Base-by-base conservation (phyloP, 23 tunicate genomes). In the Styela plicata region DNA sequence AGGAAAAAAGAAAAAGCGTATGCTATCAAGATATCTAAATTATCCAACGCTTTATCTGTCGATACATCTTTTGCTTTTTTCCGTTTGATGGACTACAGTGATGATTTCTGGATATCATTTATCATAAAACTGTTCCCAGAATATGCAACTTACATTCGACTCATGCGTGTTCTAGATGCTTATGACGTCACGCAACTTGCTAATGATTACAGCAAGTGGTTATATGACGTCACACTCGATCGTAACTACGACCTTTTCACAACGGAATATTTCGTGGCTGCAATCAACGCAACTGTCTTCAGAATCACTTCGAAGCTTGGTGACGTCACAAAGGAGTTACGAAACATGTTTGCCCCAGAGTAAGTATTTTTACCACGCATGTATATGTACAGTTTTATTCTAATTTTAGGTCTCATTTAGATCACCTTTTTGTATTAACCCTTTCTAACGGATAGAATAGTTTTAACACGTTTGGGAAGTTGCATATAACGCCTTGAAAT, bases 111-210 rank as follows among this genome's bases (percentile, higher is more conserved):
- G 10, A 44, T 13, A 44, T 44, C 57, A 13, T 7, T 44, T 44
- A 13, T 13, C 10, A 44, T 71, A 32, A 32, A 27, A 17, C 18
- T 36, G 2, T 71, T 71, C 35, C 77, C 77, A 3, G 36, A 71
- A 21, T 71, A 28, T 36, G 23, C 34, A 71, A 28, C 34, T 21
- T 71, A 71, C 34, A 71, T 71, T 17, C 35, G 35, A 27, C 77
- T 71, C 7, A 71, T 71, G 77, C 77, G 37, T 18, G 77, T 71
- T 22, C 77, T 71, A 3, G 77, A 71, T 71, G 18, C 36, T 30
- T 2, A 29, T 16, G 77, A 71, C 37, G 17, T 71, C 34, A 71
- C 26, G 34, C 36, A 71, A 18, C 35, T 71, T 5, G 17, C 16
- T 32, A 71, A 30, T 5, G 77, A 32, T 36, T 71, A 19, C 17